These are phyloP conservation scores for Hydropsyche tenuis DNA, from an alignment of 1,140 invertebrate genomes.

Conservation along the genomic window DNA sequence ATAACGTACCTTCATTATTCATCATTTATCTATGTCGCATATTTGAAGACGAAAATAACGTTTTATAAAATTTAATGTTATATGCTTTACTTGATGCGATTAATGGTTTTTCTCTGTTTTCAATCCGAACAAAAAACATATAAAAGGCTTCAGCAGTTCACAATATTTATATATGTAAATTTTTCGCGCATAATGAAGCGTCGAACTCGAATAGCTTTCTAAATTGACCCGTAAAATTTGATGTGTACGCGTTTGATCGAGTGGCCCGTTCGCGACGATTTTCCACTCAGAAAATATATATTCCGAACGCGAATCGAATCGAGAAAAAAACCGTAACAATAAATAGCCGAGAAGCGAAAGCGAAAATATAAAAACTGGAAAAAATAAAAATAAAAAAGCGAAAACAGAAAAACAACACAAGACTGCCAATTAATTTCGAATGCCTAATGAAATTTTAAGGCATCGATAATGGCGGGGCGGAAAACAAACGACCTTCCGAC, in stretches of 20 bases:
- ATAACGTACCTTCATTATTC: too few relatives aligned
- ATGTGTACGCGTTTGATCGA: slow-evolving; percentile 18
- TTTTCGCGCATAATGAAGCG: not conserved
- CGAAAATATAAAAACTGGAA: not conserved
- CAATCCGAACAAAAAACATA: not conserved
- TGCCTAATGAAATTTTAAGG: slow-evolving; percentile 26
- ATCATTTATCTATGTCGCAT: too few relatives aligned
- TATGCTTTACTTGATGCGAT: too few relatives aligned
- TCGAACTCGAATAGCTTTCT: not conserved
- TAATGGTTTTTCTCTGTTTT: too few relatives aligned
- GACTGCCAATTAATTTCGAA: slow-evolving; percentile 8
- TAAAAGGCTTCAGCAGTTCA: not conserved
- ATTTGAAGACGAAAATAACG: too few relatives aligned
- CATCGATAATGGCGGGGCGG: slow-evolving; percentile 10
- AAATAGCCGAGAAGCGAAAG: not conserved
- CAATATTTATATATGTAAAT: slow-evolving; percentile 19
- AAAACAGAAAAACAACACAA: not conserved
- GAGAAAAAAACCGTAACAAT: not conserved
- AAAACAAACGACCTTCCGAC: slow-evolving; percentile 14
- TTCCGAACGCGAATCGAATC: not conserved
- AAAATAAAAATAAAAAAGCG: not conserved
- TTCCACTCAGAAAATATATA: not conserved
- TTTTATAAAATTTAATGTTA: too few relatives aligned
- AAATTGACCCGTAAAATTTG: slow-evolving; percentile 20
- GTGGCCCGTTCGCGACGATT: slow-evolving; percentile 7